These are phyloP conservation scores for Drosophila leontia DNA, from an alignment of 1,140 invertebrate species.

Conservation along the genomic window DNA sequence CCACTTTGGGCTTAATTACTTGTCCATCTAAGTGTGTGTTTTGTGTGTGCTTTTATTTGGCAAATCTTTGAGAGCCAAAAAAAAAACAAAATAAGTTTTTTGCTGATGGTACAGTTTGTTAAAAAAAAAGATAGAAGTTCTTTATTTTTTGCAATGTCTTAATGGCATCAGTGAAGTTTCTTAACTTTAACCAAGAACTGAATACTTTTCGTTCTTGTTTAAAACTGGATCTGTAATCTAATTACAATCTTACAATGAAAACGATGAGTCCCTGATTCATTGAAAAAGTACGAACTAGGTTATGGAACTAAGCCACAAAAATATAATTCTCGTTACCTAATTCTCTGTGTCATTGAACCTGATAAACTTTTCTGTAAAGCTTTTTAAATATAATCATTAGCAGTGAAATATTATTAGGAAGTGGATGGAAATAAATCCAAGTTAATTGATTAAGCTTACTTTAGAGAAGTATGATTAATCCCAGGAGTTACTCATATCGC, in stretches of 20 bases:
- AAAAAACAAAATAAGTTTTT: constrained; percentile 5
- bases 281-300: constrained; percentile 22
- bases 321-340: constrained; percentile 10
- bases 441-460: too few species aligned
- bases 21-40: constrained; percentile 41
- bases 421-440: background rate
- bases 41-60: constrained; percentile 30
- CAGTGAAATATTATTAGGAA: background rate
- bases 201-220: background rate
- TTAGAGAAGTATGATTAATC: background rate
- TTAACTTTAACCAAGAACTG: background rate
- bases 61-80: constrained; percentile 37
- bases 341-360: constrained; percentile 28
- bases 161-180: constrained; percentile 5
- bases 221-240: constrained; percentile 9
- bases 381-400: background rate
- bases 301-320: constrained; percentile 4
- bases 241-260: constrained; percentile 14
- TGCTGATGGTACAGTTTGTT: constrained; percentile 36
- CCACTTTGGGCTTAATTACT: constrained; percentile 58
- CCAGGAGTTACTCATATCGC: background rate
- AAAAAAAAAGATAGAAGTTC: background rate
- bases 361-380: background rate
- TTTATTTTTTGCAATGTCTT: background rate
- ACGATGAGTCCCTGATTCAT: constrained; percentile 1